Conservation (phyloP, 2,113 vertebrate genomes). For the Pelusios castaneus region DNA sequence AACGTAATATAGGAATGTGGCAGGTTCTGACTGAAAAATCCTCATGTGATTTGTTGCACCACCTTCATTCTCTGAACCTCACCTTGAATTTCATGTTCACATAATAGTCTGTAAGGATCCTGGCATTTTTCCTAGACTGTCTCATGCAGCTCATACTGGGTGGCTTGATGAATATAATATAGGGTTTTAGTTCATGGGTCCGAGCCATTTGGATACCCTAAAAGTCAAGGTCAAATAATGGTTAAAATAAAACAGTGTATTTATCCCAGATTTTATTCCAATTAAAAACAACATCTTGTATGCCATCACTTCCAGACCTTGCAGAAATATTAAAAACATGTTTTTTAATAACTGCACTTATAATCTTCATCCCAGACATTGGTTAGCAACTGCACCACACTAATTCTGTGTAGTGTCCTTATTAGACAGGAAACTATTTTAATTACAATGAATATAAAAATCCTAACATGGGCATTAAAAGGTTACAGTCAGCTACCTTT, state of each 20-base stretch:
- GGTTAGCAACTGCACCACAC: neutral
- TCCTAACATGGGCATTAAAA: neutral
- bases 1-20: neutral
- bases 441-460: neutral
- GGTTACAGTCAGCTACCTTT: neutral
- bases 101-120: conserved; percentile 90
- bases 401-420: neutral
- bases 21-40: neutral
- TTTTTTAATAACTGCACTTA: neutral
- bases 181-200: conserved; percentile 89
- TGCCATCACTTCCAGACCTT: neutral
- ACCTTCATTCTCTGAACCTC: conserved; percentile 29
- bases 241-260: neutral
- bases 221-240: neutral
- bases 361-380: neutral
- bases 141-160: conserved; percentile 83
- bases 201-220: conserved; percentile 88
- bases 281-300: neutral
- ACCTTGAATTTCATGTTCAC: conserved; percentile 91
- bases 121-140: conserved; percentile 85
- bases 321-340: neutral
- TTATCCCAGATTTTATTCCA: neutral
- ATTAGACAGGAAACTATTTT: neutral
- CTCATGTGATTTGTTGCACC: neutral
- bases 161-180: conserved; percentile 94